A percentile compares a stretch with the other conserved stretches of the same genome.
Evolutionary conservation across 2,113 vertebrate genomes (phyloP).

Genomic region (Microcebus lehilahytsara): DNA sequence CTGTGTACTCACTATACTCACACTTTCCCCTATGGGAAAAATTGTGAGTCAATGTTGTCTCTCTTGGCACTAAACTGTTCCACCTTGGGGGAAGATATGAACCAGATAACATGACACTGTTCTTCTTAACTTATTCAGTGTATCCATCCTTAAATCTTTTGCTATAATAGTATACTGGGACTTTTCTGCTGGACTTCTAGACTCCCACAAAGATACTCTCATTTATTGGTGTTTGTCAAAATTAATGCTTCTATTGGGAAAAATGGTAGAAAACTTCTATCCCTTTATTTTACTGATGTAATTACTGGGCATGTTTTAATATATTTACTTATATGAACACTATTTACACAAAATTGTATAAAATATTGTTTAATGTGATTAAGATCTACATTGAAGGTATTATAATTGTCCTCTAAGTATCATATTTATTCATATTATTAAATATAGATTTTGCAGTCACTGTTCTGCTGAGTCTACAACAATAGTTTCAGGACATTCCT

Average conservation of each 20-base stretch:
- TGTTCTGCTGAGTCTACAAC: background rate
- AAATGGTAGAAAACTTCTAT: too few relatives aligned
- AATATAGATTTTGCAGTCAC: background rate
- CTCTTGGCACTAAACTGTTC: background rate
- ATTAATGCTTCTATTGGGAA: background rate
- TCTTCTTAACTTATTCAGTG: background rate
- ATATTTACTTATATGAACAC: background rate
- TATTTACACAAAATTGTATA: background rate
- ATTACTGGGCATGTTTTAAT: background rate
- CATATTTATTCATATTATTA: background rate
- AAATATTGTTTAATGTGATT: background rate
- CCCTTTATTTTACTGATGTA: too few relatives aligned
- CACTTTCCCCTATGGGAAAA: background rate
- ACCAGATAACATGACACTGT: background rate
- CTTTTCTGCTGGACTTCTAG: background rate
- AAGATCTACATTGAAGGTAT: background rate
- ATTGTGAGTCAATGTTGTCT: background rate
- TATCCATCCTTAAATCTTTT: background rate
- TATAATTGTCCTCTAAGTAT: background rate
- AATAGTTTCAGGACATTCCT: background rate
- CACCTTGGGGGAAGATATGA: background rate
- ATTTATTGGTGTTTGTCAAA: too few relatives aligned
- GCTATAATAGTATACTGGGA: background rate
- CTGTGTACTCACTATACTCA: background rate
- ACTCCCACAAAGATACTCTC: background rate